phyloP scores from a whole-genome alignment of 2,888 invertebrate species.

The Coelinius sp. region DNA sequence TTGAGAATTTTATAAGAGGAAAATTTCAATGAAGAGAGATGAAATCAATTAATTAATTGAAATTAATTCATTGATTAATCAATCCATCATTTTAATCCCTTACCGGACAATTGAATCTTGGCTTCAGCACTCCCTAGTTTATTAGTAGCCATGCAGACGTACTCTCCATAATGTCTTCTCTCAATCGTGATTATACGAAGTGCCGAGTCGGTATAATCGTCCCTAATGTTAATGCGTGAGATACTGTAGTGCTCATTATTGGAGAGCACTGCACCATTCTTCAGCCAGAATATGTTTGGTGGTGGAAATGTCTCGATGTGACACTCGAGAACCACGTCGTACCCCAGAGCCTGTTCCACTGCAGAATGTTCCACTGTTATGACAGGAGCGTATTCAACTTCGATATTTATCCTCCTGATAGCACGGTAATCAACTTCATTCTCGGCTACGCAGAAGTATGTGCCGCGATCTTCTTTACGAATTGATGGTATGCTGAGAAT shows the following conservation, averaged over 20 bases:
- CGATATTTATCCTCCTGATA: conserved; percentile 87
- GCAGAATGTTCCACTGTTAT: conserved; percentile 87
- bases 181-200: conserved; percentile 91
- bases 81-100: conserved; percentile 60
- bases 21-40: too few species aligned
- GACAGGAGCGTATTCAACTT: conserved; percentile 91
- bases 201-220: conserved; percentile 93
- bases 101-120: conserved; percentile 86
- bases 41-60: not conserved
- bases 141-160: conserved; percentile 90
- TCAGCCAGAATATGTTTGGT: conserved; percentile 92
- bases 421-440: conserved; percentile 91
- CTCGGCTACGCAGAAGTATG: conserved; percentile 94
- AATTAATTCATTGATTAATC: too few species aligned
- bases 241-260: conserved; percentile 94
- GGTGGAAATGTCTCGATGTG: conserved; percentile 96
- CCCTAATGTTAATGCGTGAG: conserved; percentile 91
- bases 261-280: conserved; percentile 84
- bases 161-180: conserved; percentile 89
- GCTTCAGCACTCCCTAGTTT: conserved; percentile 88
- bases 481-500: conserved; percentile 83
- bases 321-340: conserved; percentile 95
- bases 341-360: conserved; percentile 89
- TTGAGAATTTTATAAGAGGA: too few species aligned
- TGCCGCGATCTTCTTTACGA: conserved; percentile 91